Base-by-base conservation (phyloP, 2,888 invertebrate genomes). In the Anorthoa munda region DNA sequence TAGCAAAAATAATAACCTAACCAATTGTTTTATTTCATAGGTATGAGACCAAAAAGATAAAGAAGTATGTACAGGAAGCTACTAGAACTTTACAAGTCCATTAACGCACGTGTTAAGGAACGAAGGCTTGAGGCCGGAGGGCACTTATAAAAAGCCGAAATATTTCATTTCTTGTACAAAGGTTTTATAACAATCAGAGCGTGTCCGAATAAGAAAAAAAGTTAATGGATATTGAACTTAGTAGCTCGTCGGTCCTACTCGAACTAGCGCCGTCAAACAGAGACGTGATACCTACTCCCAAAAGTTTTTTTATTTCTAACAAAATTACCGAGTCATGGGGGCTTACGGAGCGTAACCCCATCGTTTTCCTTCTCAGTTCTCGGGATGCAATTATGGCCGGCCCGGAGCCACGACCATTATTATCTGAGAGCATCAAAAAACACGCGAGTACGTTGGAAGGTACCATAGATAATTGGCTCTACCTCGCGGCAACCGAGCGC, bases 331-430 rank as follows among this genome's bases (percentile, higher is more conserved):
- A 93, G 93, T 94, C 94, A 95, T 91, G 91, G 92, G 91, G 90
- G 85, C 88, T 91, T 91, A 89, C 92, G 87, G 91, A 93, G 92
- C 94, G 94, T 93, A 94, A 93, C 92, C 90, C 92, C 90, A 89
- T 90, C 92, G 89, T 94, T 94, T 93, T 93, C 93, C 93, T 92
- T 87, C 90, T 91, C 92, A 86, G 87, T 94, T 95, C 95, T 94
- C 90, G 92, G 94, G 93, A 95, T 91, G 90, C 94, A 95, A 96
- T 96, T 95, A 95, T 91, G 81, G 89, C 89, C 84, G 88, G 90
- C 87, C 84, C 86, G 70, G 76, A 82, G 82, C 84, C 83, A 81
- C 81, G 75, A 78, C 80, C 85, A 90, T 93, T 91, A 92, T 92
- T 90, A 91, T 84, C 86, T 72, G 81, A 86, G 84, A 85, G 84